Percentiles rank a stretch among this genome's conserved stretches.
Conservation (phyloP, 2,797 vertebrate genomes). For the Thripadectes ignobilis region DNA sequence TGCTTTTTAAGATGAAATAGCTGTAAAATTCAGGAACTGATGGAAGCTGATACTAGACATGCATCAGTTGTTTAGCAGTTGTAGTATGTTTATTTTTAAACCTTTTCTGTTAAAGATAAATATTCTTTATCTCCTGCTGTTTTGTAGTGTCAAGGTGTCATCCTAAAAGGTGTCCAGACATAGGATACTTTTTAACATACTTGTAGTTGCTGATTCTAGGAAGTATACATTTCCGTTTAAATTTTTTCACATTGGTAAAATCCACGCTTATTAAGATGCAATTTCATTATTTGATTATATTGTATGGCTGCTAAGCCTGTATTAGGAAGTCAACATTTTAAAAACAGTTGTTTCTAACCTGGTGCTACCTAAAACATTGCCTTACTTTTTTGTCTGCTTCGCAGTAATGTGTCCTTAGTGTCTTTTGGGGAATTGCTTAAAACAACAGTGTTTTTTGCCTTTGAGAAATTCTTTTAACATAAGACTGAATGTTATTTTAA, state of each 20-base stretch:
- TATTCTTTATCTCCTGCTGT: background rate
- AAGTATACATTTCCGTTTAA: background rate
- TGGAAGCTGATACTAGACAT: background rate
- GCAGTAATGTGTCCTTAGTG: background rate
- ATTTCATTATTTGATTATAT: background rate
- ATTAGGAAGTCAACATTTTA: background rate
- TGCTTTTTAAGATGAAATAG: background rate
- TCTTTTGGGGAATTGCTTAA: background rate
- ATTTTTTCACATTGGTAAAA: background rate
- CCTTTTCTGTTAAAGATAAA: background rate
- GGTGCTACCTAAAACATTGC: background rate
- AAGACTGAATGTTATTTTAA: background rate
- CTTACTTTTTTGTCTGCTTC: background rate
- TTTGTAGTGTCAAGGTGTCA: background rate
- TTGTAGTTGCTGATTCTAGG: background rate
- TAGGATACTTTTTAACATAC: background rate
- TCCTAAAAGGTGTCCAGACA: background rate
- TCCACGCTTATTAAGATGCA: background rate
- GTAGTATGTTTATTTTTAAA: background rate
- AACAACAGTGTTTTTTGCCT: background rate
- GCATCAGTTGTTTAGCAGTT: background rate
- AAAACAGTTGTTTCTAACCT: background rate
- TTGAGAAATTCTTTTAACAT: background rate
- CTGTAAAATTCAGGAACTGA: background rate
- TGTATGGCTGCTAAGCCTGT: background rate